Conservation (phyloP, 2,797 vertebrate species). For the Xiphophorus birchmanni region DNA sequence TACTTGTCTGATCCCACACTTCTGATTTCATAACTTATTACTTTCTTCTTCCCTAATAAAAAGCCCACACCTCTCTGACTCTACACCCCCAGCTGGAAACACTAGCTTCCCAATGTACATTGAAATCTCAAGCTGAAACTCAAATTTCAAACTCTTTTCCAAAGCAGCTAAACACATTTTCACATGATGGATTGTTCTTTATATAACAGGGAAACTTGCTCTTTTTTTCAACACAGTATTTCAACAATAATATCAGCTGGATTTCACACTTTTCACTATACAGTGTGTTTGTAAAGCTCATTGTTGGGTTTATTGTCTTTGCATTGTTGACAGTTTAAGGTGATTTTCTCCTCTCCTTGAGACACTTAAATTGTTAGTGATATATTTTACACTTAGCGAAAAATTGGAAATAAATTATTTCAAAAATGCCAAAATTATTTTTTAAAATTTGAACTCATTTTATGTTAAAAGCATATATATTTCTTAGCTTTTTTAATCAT, state of each 20-base stretch:
- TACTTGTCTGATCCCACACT: constrained; percentile 5
- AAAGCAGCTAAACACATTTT: constrained; percentile 17
- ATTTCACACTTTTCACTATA: neutral
- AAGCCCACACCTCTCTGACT: constrained; percentile 28
- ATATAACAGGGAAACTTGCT: neutral
- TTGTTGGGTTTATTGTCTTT: constrained; percentile 1
- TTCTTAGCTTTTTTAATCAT: neutral
- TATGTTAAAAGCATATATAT: too few species aligned
- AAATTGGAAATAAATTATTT: too few species aligned
- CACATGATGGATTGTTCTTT: neutral
- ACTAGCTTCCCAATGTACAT: constrained; percentile 7
- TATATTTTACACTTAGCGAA: too few species aligned
- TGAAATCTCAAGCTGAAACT: constrained; percentile 27
- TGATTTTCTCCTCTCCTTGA: neutral
- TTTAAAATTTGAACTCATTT: too few species aligned
- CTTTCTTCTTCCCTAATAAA: constrained; percentile 17
- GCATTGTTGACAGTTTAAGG: neutral
- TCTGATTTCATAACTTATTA: constrained; percentile 17
- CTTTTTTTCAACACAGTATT: neutral
- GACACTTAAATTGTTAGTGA: too few species aligned
- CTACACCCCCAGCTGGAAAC: constrained; percentile 15
- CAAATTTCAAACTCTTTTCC: constrained; percentile 13
- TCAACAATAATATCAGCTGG: neutral
- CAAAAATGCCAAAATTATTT: too few species aligned
- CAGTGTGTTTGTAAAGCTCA: neutral